Evolutionary conservation across 2,797 vertebrate species (phyloP).

Genomic region (Lutjanus argentimaculatus): DNA sequence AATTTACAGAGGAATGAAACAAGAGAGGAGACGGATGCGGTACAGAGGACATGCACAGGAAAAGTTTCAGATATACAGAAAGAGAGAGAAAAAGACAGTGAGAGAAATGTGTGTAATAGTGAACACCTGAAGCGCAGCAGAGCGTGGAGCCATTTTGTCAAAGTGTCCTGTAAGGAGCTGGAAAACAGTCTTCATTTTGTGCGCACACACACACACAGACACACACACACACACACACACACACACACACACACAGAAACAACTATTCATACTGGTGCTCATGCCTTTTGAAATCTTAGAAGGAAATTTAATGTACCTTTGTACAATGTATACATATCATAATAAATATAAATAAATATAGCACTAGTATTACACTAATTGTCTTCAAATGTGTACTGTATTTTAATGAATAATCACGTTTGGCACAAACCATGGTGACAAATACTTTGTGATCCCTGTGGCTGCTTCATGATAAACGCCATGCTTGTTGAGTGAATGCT

Average conservation of each 20-base stretch:
- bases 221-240: background rate
- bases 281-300: background rate
- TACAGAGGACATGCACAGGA: background rate
- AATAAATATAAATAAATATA: background rate
- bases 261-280: background rate
- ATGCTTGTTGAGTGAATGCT: background rate
- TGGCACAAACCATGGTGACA: background rate
- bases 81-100: background rate
- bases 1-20: slow-evolving; percentile 31
- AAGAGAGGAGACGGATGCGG: background rate
- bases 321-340: background rate
- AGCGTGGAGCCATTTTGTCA: slow-evolving; percentile 22
- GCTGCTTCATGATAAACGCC: background rate
- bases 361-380: too few species aligned
- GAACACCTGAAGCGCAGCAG: slow-evolving; percentile 11
- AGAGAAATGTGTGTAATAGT: slow-evolving; percentile 19
- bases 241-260: background rate
- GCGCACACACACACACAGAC: background rate
- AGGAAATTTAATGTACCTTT: background rate
- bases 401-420: too few species aligned
- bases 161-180: slow-evolving; percentile 17
- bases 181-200: slow-evolving; percentile 12
- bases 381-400: background rate
- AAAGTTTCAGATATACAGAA: background rate
- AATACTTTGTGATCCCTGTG: background rate